Conservation (phyloP, 2,888 invertebrate genomes). For the Limnephilus auricula region DNA sequence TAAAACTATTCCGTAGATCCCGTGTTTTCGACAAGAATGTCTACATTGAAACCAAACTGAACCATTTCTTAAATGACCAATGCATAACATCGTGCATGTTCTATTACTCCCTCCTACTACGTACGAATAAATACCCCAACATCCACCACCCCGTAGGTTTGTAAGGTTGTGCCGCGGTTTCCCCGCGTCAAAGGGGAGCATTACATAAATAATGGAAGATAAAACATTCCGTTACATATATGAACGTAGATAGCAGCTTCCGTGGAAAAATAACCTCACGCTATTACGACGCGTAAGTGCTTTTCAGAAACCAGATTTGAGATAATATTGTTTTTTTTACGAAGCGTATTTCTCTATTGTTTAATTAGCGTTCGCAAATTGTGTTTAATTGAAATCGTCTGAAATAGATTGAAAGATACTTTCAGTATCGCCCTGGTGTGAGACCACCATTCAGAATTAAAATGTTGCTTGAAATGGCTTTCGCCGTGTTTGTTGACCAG, state of each 20-base stretch:
- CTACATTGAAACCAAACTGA: neutral
- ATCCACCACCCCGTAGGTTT: constrained; percentile 49
- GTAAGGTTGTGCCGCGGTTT: constrained; percentile 60
- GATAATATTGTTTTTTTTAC: constrained; percentile 35
- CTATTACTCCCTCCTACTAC: neutral
- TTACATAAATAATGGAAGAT: constrained; percentile 65
- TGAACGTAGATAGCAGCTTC: constrained; percentile 52
- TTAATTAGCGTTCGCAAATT: neutral
- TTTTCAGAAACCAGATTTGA: constrained; percentile 43
- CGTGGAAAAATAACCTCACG: constrained; percentile 53
- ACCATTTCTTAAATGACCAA: neutral
- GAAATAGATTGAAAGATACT: neutral
- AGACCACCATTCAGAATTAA: no score
- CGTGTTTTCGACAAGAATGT: neutral
- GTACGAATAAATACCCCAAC: neutral
- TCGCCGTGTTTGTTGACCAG: no score
- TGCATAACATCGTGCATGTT: neutral
- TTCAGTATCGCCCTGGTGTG: no score
- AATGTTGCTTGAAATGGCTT: no score
- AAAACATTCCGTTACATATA: constrained; percentile 61
- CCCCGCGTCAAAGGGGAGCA: constrained; percentile 60
- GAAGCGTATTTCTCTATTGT: neutral
- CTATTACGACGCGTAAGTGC: constrained; percentile 55
- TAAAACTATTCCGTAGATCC: neutral
- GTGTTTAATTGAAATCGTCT: neutral